These are phyloP conservation scores for Melitaea cinxia DNA, from an alignment of 1,140 invertebrate species.

Conservation along the genomic window DNA sequence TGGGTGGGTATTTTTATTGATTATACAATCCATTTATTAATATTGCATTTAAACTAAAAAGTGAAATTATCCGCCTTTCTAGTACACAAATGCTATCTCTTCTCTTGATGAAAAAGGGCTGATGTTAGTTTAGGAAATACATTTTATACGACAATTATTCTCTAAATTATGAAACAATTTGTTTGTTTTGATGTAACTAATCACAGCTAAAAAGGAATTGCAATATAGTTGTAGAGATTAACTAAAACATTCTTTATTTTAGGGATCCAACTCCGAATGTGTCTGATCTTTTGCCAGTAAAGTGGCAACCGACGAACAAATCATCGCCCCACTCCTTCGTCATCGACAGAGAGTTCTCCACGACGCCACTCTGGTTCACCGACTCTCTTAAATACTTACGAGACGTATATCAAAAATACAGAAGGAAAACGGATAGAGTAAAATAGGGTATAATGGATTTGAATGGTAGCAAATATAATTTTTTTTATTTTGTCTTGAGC, in stretches of 20 bases:
- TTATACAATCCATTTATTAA: neutral
- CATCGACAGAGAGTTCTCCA: constrained; percentile 51
- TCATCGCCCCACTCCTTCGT: constrained; percentile 42
- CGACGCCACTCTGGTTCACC: constrained; percentile 48
- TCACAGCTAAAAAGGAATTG: no score
- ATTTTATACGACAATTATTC: no score
- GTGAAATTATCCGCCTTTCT: no score
- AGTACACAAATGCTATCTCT: no score
- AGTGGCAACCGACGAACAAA: constrained; percentile 48
- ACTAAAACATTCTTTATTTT: constrained; percentile 23
- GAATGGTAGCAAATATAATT: no score
- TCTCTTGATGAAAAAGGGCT: no score
- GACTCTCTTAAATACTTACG: constrained; percentile 50
- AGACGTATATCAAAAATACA: constrained; percentile 59
- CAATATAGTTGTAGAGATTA: no score
- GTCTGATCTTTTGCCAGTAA: constrained; percentile 46
- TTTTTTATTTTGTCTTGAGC: no score
- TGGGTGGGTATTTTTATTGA: constrained; percentile 48
- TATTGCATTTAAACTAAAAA: neutral
- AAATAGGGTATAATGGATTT: no score
- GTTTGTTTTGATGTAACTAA: no score
- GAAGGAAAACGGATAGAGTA: constrained; percentile 47
- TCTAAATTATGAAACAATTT: no score
- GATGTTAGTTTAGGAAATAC: no score
- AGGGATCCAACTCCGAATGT: constrained; percentile 60